Evolutionary conservation across 2,797 vertebrate genomes (phyloP).

Genomic region (Aulostomus chinensis): DNA sequence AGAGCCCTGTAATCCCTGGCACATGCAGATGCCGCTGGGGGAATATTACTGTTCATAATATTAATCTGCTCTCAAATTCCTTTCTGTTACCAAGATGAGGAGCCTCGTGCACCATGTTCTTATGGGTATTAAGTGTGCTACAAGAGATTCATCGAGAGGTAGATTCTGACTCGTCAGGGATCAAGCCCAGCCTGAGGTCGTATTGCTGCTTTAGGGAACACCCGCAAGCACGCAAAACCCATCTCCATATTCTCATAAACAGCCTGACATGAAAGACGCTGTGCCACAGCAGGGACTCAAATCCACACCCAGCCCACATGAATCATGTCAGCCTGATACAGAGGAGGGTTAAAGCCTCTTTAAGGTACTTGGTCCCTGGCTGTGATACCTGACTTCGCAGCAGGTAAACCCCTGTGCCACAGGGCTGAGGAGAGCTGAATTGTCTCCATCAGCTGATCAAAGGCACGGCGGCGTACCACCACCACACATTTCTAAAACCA

Average conservation of each 20-base stretch:
- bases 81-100: slow-evolving; percentile 82
- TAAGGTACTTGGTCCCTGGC: slow-evolving; percentile 73
- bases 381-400: slow-evolving; percentile 80
- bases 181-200: slow-evolving; percentile 80
- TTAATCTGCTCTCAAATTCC: slow-evolving; percentile 88
- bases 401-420: slow-evolving; percentile 71
- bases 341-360: slow-evolving; percentile 80
- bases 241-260: slow-evolving; percentile 81
- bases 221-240: slow-evolving; percentile 66
- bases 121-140: slow-evolving; percentile 84
- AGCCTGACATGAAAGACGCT: slow-evolving; percentile 75
- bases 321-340: slow-evolving; percentile 77
- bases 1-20: slow-evolving; percentile 89
- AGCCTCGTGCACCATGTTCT: slow-evolving; percentile 78
- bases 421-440: slow-evolving; percentile 53
- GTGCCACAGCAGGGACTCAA: slow-evolving; percentile 69
- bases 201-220: slow-evolving; percentile 79
- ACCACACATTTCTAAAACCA: slow-evolving; percentile 42
- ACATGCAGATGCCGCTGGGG: slow-evolving; percentile 86
- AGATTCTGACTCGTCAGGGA: slow-evolving; percentile 80
- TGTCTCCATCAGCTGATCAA: slow-evolving; percentile 77
- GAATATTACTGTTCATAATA: slow-evolving; percentile 92
- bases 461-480: slow-evolving; percentile 47
- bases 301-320: slow-evolving; percentile 74
- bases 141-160: slow-evolving; percentile 86